A percentile compares a stretch with the other conserved stretches of the same genome.
These are phyloP conservation scores for Chrysemys picta DNA, from an alignment of 2,113 vertebrate species.

Conservation along the genomic window DNA sequence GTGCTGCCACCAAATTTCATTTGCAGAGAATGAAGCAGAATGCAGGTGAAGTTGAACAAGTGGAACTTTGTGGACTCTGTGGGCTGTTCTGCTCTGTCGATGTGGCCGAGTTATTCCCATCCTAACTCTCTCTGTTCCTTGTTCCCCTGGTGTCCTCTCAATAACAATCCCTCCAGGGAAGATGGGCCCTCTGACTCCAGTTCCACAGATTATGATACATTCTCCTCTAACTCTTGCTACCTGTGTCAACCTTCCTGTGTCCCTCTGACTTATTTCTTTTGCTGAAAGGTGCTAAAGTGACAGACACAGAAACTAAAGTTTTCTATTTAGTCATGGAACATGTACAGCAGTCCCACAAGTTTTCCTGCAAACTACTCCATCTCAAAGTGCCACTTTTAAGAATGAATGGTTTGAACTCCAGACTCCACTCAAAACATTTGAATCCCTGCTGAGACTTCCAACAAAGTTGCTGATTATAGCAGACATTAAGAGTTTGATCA, in stretches of 20 bases:
- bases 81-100: too few species aligned
- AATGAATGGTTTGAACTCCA: background rate
- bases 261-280: background rate
- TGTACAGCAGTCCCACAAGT: background rate
- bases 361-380: background rate
- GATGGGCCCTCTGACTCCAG: background rate
- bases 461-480: conserved; percentile 11
- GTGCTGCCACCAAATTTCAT: too few species aligned
- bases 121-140: background rate
- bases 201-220: background rate
- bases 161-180: background rate
- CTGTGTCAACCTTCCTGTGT: background rate
- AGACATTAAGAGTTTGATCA: background rate
- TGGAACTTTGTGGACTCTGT: too few species aligned
- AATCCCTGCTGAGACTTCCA: conserved; percentile 11
- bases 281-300: background rate
- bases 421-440: background rate
- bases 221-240: background rate
- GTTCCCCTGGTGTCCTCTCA: background rate
- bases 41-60: too few species aligned
- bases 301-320: background rate
- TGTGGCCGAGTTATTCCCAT: too few species aligned
- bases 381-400: background rate
- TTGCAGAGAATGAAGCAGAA: too few species aligned
- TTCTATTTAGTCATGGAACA: background rate